A percentile compares a stretch with the other conserved stretches of the same genome.
Conservation (phyloP, 64 coral and sea anemone genomes). For the Catalaphyllia jardinei region DNA sequence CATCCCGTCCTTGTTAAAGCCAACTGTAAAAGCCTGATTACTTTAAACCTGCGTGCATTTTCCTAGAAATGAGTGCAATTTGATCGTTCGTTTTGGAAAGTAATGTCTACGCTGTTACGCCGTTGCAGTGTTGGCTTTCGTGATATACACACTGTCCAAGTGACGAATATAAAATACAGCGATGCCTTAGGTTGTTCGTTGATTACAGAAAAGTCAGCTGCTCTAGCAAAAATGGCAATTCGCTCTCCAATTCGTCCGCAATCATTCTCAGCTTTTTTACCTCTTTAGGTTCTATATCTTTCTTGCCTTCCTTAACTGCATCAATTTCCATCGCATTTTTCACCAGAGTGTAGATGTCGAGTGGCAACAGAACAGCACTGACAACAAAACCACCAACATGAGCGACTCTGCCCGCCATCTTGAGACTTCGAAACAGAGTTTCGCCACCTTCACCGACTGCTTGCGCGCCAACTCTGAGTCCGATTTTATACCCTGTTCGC, state of each 20-base stretch:
- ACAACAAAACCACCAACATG: slow-evolving; percentile 57
- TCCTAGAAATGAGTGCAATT: too few species aligned
- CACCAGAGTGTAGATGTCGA: slow-evolving; percentile 50
- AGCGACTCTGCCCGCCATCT: not conserved
- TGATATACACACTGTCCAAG: too few species aligned
- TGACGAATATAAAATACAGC: too few species aligned
- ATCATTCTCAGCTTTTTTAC: not conserved
- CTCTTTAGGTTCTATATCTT: not conserved
- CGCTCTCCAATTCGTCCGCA: not conserved
- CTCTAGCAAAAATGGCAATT: not conserved
- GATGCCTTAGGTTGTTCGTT: not conserved
- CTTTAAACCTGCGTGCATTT: too few species aligned
- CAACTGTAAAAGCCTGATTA: too few species aligned
- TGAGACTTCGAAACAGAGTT: slow-evolving; percentile 35
- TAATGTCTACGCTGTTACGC: too few species aligned
- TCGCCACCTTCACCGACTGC: not conserved
- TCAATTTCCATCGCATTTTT: slow-evolving; percentile 25
- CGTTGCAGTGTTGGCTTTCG: too few species aligned
- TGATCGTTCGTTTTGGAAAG: too few species aligned
- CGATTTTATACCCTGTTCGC: not conserved
- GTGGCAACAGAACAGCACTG: not conserved
- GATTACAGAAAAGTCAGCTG: not conserved
- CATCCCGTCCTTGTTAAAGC: too few species aligned
- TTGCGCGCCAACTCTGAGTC: not conserved
- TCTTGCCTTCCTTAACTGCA: slow-evolving; percentile 11